phyloP scores from a whole-genome alignment of 2,113 vertebrate genomes.

The Origma solitaria region DNA sequence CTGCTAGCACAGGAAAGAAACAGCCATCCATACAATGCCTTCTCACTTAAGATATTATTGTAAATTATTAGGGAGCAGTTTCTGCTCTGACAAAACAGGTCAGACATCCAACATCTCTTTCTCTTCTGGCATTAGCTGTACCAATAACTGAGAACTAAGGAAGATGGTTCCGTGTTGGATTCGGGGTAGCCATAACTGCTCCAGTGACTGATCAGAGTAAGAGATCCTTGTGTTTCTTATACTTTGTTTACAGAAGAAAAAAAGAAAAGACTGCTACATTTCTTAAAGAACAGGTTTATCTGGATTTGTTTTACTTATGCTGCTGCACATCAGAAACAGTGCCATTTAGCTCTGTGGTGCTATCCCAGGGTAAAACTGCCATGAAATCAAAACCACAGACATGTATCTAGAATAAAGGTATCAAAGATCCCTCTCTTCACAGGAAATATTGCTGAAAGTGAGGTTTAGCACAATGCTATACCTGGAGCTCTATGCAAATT shows the following conservation, averaged over 20 bases:
- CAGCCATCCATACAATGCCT: not conserved
- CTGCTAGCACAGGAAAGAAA: not conserved
- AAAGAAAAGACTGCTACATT: not conserved
- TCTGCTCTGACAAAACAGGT: not conserved
- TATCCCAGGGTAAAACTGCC: not conserved
- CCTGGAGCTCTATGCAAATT: not conserved
- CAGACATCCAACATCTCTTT: not conserved
- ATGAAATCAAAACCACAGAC: not conserved
- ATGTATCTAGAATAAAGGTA: not conserved
- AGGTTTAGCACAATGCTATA: not conserved
- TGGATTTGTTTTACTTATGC: not conserved
- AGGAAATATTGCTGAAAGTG: not conserved
- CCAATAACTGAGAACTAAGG: not conserved
- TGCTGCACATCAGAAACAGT: not conserved
- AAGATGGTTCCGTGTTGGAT: not conserved
- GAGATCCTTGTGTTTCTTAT: not conserved
- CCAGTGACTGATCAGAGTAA: not conserved
- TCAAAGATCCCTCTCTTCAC: not conserved
- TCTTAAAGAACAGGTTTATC: not conserved
- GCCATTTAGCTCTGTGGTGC: not conserved
- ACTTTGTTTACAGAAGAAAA: not conserved
- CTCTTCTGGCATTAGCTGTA: not conserved
- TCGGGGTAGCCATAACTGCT: not conserved
- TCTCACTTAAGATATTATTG: not conserved
- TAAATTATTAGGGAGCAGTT: not conserved